Evolutionary conservation across 2,113 vertebrate species (phyloP), one percentile per base, ranked within the genome.

Genomic region (Pterophyllum scalare): DNA sequence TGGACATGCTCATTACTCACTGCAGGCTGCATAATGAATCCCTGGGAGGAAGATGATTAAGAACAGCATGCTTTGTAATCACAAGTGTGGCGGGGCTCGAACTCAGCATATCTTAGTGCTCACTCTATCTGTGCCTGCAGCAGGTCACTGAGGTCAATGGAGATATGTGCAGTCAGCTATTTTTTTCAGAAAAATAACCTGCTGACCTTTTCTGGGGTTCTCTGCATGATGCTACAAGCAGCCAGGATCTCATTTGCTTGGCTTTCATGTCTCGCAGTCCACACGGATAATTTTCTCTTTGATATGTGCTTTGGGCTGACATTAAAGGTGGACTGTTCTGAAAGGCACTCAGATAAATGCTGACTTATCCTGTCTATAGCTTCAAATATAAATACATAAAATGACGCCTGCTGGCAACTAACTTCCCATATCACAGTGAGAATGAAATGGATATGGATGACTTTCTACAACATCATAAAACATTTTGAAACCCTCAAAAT

Each of bases 11-110:
- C 93, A 96, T 95, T 96, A 96, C 92, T 92, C 94, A 91, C 75
- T 83, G 88, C 90, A 87, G 95, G 93, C 89, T 93, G 95, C 88
- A 95, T 95, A 96, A 96, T 95, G 88, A 96, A 95, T 94, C 94
- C 94, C 95, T 92, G 70, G 57, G 94, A 95, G 95, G 90, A 95
- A 92, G 83, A 65, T 91, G 87, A 94, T 95, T 93, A 96, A 87
- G 88, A 94, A 91, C 91, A 70, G 75, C 93, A 86, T 89, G 89
- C 82, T 92, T 89, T 84, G 75, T 85, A 83, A 85, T 88, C 86
- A 46, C 67, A 58, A 70, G 57, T 72, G 79, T 75, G 67, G 38
- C 78, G 89, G 35, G 54, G 59, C 85, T 91, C 80, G 70, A 64
- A 61, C 81, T 81, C 13, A 6, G 49, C 46, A 31, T 3, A 5